Evolutionary conservation across 2,888 invertebrate genomes (phyloP), one percentile per base, ranked within the genome.

Genomic region (Limenitis camilla): DNA sequence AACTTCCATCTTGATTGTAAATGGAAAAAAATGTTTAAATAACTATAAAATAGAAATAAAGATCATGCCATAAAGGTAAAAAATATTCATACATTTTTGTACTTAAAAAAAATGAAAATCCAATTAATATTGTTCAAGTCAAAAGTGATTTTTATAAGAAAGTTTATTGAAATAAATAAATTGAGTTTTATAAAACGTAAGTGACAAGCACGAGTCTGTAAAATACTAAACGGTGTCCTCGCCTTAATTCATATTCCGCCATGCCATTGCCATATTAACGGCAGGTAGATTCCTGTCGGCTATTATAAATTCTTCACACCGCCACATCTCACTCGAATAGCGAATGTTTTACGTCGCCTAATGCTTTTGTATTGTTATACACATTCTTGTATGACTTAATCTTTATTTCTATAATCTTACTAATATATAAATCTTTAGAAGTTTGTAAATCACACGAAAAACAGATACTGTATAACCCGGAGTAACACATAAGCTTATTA

Each of bases 301-400:
- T 60, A 69, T 67, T 66, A 65, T 55, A 59, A 58, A 69, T 68
- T 68, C 64, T 64, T 61, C 64, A 61, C 65, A 61, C 61, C 47
- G 49, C 42, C 52, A 62, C 65, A 66, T 66, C 67, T 65, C 54
- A 64, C 58, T 53, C 53, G 56, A 53, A 56, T 58, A 48, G 47
- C 41, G 40, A 51, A 50, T 53, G 43, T 30, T 8, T 48, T 43
- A 49, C 30, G 53, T n/a, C n/a, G 44, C 44, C 39, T 44, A 54
- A 56, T 56, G 31, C 41, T 51, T 45, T 45, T 8, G 40, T 27
- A 36, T 45, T 49, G 31, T 35, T 46, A 31, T 30, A 32, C 31
- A 27, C 42, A 47, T 52, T 50, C 43, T 50, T 39, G 44, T 38
- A 50, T 38, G n/a, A 11, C 8, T 8, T 10, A 35, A 28, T 36